A percentile compares a stretch with the other conserved stretches of the same genome.
Conservation (phyloP, 1,140 invertebrate genomes). For the Physella acuta region DNA sequence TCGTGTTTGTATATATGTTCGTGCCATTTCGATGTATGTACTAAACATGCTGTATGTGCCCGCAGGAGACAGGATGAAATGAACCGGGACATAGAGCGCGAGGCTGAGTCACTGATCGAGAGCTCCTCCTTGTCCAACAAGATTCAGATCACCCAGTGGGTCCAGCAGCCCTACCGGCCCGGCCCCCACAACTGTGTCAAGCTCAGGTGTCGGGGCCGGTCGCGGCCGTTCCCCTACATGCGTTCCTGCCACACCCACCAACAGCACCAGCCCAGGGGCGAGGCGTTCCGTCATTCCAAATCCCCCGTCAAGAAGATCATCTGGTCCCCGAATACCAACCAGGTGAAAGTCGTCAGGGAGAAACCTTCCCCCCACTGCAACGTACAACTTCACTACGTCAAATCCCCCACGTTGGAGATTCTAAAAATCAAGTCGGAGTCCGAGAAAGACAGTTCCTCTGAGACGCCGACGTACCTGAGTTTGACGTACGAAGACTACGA, state of each 20-base stretch:
- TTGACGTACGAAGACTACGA: not conserved
- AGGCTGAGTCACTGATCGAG: conserved; percentile 9
- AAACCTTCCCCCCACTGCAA: too few species aligned
- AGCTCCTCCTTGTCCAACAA: not conserved
- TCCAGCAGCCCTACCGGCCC: not conserved
- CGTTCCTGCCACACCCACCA: not conserved
- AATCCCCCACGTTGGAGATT: too few species aligned
- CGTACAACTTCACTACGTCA: too few species aligned
- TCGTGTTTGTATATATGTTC: too few species aligned
- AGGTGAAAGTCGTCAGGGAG: too few species aligned
- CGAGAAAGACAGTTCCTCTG: not conserved
- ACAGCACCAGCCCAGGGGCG: not conserved
- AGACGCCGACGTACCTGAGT: not conserved
- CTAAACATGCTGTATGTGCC: too few species aligned
- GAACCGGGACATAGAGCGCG: conserved; percentile 12
- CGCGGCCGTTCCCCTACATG: not conserved
- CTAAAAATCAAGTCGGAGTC: too few species aligned
- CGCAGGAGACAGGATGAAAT: conserved; percentile 8
- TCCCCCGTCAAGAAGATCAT: not conserved
- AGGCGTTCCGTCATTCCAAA: too few species aligned
- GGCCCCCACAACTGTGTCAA: too few species aligned
- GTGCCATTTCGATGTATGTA: too few species aligned
- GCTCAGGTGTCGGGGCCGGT: not conserved
- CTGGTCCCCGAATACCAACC: too few species aligned
- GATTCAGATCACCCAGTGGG: not conserved